Evolutionary conservation across 2,113 vertebrate genomes (phyloP).

Genomic region (Chionis minor): DNA sequence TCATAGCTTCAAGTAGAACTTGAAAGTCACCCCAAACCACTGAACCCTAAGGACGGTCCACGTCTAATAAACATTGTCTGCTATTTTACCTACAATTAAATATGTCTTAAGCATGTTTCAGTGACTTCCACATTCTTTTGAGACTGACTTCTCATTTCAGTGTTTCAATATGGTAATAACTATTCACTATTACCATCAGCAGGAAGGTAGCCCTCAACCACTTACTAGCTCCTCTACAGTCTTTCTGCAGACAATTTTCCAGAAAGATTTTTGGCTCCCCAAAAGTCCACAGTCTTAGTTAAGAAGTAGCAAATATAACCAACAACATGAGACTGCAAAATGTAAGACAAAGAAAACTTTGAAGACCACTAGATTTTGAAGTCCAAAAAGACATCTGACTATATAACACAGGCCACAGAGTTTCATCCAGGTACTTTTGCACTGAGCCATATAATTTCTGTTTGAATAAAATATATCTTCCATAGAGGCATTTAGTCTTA

Average conservation of each 20-base stretch:
- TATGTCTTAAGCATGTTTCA: not conserved
- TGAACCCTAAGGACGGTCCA: not conserved
- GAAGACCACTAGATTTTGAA: not conserved
- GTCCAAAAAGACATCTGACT: conserved; percentile 12
- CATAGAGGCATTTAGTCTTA: conserved; percentile 48
- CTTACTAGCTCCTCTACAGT: not conserved
- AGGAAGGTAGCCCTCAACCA: not conserved
- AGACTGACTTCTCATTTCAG: not conserved
- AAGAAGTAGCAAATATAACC: not conserved
- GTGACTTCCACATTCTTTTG: not conserved
- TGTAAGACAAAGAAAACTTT: not conserved
- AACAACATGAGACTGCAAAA: not conserved
- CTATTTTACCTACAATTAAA: not conserved
- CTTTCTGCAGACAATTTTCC: not conserved
- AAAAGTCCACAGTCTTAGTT: not conserved
- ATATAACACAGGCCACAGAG: not conserved
- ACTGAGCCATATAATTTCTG: conserved; percentile 45
- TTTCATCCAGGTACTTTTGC: conserved; percentile 56
- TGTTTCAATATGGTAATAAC: not conserved
- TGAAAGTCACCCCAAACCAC: not conserved
- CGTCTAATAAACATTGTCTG: not conserved
- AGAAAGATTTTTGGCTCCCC: not conserved
- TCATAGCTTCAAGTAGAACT: not conserved
- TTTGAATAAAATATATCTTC: conserved; percentile 56
- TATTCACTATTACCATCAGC: not conserved